Conservation (phyloP, 92 coral and sea anemone genomes). For the Anthopleura xanthogrammica region DNA sequence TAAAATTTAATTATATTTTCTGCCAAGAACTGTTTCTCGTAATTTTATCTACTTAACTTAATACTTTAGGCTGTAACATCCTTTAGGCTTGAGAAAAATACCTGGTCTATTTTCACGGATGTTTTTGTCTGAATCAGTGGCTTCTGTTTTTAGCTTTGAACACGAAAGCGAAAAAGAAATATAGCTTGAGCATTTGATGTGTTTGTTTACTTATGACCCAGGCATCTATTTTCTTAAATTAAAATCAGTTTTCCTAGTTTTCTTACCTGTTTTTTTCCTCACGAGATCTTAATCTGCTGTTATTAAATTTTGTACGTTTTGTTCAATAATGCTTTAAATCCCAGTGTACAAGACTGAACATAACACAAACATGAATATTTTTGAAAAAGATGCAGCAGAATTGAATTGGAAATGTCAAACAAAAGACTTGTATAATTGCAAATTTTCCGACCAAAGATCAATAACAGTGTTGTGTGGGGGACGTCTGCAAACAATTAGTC, state of each 20-base stretch:
- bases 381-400: background rate
- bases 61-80: background rate
- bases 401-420: slow-evolving; percentile 16
- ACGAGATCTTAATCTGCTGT: background rate
- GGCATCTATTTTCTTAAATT: background rate
- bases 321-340: background rate
- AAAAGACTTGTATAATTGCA: slow-evolving; percentile 23
- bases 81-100: background rate
- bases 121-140: background rate
- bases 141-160: background rate
- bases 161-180: background rate
- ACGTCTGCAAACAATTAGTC: background rate
- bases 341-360: background rate
- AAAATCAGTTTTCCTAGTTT: background rate
- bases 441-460: slow-evolving; percentile 9
- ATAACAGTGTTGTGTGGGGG: background rate
- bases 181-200: background rate
- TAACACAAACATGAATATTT: background rate
- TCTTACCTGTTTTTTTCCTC: background rate
- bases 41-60: background rate
- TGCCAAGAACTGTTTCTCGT: background rate
- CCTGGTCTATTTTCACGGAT: background rate
- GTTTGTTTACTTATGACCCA: background rate
- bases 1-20: background rate
- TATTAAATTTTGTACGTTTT: background rate